Base-by-base conservation (phyloP, 2,113 vertebrate genomes). In the Prietella phreatophila region DNA sequence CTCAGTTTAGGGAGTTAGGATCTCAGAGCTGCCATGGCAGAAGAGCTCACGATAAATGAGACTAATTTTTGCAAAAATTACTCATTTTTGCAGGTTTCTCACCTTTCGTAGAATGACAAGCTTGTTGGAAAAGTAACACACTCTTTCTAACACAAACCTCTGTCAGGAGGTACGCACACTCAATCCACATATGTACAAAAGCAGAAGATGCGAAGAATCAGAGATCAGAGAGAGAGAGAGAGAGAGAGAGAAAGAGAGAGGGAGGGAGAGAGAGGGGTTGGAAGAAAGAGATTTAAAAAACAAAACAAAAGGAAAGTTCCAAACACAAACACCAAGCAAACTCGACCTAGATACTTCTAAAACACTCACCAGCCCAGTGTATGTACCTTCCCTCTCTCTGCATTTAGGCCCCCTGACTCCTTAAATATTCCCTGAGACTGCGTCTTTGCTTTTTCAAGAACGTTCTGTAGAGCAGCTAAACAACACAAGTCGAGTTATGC, bases 401-500 rank as follows among this genome's bases (percentile, higher is more conserved):
- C 81, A 78, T 88, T 85, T 42, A 79, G 47, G 11, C 55, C 60
- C 25, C 2, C 61, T n/a, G 20, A 47, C 36, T 60, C 39, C 14
- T 55, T 33, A 75, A 82, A 36, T 60, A 36, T 60, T 13, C 33
- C 55, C 55, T 47, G 27, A 47, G 27, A 20, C 56, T 42, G 33
- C 25, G n/a, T 20, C 36, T 69, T 42, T 83, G 61, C 53, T 79
- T 63, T 81, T 87, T 33, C 73, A 42, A 47, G 58, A 82, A 87
- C 11, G 0, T 53, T 89, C 39, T 85, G 11, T 15, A 81, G 47
- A 85, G 71, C 79, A 88, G 83, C 84, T 27, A 80, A 81, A 83
- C 84, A 80, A 69, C 25, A 4, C 25, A 2, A 75, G 63, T 33
- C 13, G 33, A 63, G 73, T 85, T 47, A 87, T 55, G 50, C 60